A percentile compares a stretch with the other conserved stretches of the same genome.
phyloP scores from a whole-genome alignment of 2,888 invertebrate genomes.

The Tenthredo livida region DNA sequence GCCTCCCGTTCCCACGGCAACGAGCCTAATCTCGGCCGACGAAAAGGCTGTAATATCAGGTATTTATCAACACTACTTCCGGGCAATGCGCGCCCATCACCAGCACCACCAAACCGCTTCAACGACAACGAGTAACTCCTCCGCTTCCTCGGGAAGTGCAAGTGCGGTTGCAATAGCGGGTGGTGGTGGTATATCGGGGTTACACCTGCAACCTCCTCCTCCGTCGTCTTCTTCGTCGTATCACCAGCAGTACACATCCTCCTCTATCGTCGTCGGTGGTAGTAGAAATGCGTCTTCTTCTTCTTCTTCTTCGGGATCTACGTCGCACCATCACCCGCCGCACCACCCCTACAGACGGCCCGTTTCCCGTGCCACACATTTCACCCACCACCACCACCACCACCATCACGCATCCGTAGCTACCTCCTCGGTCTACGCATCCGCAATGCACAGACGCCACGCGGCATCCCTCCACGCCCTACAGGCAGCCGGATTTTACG shows the following conservation, averaged over 20 bases:
- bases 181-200: neutral
- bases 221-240: constrained; percentile 27
- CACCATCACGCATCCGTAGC: constrained; percentile 51
- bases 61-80: constrained; percentile 75
- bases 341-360: constrained; percentile 68
- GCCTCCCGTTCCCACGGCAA: constrained; percentile 56
- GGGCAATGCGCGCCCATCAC: constrained; percentile 69
- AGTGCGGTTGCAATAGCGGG: neutral
- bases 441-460: constrained; percentile 73
- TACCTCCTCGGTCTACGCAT: constrained; percentile 72
- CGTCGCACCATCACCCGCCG: constrained; percentile 59
- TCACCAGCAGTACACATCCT: constrained; percentile 31
- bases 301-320: constrained; percentile 33
- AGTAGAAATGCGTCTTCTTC: constrained; percentile 8
- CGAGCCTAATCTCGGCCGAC: constrained; percentile 68
- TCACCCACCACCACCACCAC: constrained; percentile 54
- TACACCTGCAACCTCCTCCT: constrained; percentile 13
- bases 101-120: constrained; percentile 59
- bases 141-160: constrained; percentile 20
- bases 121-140: constrained; percentile 43
- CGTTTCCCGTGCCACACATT: constrained; percentile 58
- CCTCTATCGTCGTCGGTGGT: constrained; percentile 4
- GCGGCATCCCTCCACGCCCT: constrained; percentile 71
- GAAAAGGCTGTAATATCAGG: constrained; percentile 73
- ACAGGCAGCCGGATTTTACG: constrained; percentile 72